phyloP scores from a whole-genome alignment of 2,888 invertebrate genomes.

The Leptopilina syphax region DNA sequence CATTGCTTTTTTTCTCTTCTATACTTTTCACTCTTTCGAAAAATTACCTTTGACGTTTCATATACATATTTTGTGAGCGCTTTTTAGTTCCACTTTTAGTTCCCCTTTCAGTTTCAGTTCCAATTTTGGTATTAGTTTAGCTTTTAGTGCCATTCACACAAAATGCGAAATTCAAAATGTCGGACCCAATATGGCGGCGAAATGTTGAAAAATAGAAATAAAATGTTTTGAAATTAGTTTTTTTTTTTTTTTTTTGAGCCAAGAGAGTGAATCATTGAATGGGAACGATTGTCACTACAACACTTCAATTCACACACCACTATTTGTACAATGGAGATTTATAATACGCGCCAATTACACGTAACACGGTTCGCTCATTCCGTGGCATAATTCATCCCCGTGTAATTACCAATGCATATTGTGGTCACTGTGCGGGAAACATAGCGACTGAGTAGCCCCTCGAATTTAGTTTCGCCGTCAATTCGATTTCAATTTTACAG shows the following conservation, averaged over 20 bases:
- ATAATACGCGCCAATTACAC: constrained; percentile 73
- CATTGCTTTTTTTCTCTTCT: background rate
- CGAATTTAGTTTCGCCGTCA: constrained; percentile 62
- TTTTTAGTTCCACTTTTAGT: too few species aligned
- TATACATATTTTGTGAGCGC: background rate
- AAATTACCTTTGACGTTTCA: constrained; percentile 13
- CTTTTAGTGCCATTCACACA: too few species aligned
- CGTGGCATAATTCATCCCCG: constrained; percentile 69
- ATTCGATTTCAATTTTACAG: constrained; percentile 66
- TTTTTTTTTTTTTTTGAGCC: background rate
- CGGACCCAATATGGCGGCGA: too few species aligned
- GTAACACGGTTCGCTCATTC: constrained; percentile 72
- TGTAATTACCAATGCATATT: constrained; percentile 72
- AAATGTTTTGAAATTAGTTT: background rate
- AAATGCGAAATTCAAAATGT: too few species aligned
- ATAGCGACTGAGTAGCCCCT: constrained; percentile 59
- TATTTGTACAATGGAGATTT: constrained; percentile 71
- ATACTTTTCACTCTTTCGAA: too few species aligned
- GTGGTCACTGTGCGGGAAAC: constrained; percentile 63
- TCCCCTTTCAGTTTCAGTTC: too few species aligned
- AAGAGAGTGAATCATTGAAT: background rate
- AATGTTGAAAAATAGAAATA: too few species aligned
- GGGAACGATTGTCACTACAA: constrained; percentile 37
- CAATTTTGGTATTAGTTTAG: too few species aligned
- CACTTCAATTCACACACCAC: constrained; percentile 53